Conservation (phyloP, 2,888 invertebrate species). For the Sycophila texana region DNA sequence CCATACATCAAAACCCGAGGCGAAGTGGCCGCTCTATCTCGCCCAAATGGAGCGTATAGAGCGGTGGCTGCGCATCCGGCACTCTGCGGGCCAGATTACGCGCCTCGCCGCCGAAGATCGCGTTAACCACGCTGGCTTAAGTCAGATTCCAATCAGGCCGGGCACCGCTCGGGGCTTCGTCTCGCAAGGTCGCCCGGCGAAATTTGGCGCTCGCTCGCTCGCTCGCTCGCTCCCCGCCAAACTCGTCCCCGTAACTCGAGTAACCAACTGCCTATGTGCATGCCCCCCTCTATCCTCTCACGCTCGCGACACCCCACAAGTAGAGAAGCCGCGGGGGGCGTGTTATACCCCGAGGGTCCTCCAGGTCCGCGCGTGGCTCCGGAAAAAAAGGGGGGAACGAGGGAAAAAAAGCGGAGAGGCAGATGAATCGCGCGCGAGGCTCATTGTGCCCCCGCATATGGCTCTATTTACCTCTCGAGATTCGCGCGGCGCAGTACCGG, state of each 20-base stretch:
- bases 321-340: constrained; percentile 33
- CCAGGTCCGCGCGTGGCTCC: neutral
- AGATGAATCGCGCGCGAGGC: constrained; percentile 33
- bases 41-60: constrained; percentile 25
- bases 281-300: neutral
- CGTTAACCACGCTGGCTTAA: constrained; percentile 61
- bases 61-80: neutral
- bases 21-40: constrained; percentile 5
- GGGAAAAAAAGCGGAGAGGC: constrained; percentile 25
- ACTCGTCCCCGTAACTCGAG: constrained; percentile 43
- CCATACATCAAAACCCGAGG: constrained; percentile 10
- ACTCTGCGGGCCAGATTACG: constrained; percentile 24
- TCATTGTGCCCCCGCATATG: constrained; percentile 52
- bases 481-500: constrained; percentile 37
- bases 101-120: constrained; percentile 57
- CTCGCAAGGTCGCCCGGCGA: constrained; percentile 5
- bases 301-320: neutral
- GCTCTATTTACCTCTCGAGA: constrained; percentile 53
- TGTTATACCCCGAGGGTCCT: neutral
- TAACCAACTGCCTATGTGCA: constrained; percentile 40
- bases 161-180: neutral
- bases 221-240: constrained; percentile 19
- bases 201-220: constrained; percentile 36
- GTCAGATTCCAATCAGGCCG: constrained; percentile 60
- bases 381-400: constrained; percentile 17